Evolutionary conservation across 1,140 invertebrate species (phyloP), one percentile per base, ranked within the genome.

Genomic region (Rhynchophorus ferrugineus): DNA sequence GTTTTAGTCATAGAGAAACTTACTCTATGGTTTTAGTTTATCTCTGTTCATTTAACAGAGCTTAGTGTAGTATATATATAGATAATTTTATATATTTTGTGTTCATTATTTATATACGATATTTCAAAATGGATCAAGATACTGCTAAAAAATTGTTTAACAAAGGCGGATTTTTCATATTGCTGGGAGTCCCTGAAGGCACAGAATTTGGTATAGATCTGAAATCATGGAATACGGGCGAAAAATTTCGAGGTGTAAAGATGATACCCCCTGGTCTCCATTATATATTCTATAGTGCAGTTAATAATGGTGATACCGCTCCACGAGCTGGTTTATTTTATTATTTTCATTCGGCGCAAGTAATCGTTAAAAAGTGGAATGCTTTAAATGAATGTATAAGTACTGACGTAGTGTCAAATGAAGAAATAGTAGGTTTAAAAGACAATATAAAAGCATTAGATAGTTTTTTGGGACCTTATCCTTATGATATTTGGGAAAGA

Each of bases 181-280:
- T 95, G 41, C 72, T 92, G 1, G 83, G 91, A 61, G 85, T 95
- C 33, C 93, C 94, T 2, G 67, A 75, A 51, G 86, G 87, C 37
- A 93, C 90, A 5, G 90, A 95, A 71, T 89, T 98, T 74, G 95
- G 95, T n/a, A 92, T 99, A 59, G 95, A 99, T 72, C 81, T 95
- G 68, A 89, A 92, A 70, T 85, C 85, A 7, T 98, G 94, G 88
- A 87, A 83, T 56, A 89, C 88, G n/a, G 92, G 85, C 3, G 82
- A 87, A 53, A 89, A 89, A 68, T 99, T 98, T 70, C 81, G 85
- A 54, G 96, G 95, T 11, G 79, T 99, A 29, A 99, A 98, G 80
- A 96, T 99, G 93, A 98, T 99, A 57, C 95, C 95, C 1, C 91
- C 92, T 11, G 96, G 96, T 14, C 71, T 97, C 47, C 96, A 99